Base-by-base conservation (phyloP, 2,113 vertebrate genomes). In the Gobiocypris rarus region DNA sequence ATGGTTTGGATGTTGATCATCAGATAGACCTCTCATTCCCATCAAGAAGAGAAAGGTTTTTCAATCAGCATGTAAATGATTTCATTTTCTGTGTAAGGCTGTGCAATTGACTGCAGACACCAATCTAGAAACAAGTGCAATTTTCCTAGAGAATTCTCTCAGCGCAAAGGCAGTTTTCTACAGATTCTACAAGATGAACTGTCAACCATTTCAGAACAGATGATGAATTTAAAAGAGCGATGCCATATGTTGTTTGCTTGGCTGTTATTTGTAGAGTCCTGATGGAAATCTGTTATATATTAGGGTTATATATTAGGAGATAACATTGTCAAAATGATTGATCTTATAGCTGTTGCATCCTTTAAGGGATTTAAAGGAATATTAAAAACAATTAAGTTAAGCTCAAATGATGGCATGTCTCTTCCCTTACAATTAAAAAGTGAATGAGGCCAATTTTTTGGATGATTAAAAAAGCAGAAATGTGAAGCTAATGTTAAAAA, bases 241-340 rank as follows among this genome's bases (percentile, higher is more conserved):
- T 45, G 41, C 70, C 70, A 73, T 73, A 73, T 73, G 70, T 48
- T 48, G 70, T 48, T 48, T 48, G 11, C 70, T 26, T 24, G 22
- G 1, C 41, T 24, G 41, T 45, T 73, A 45, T 71, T 71, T 45
- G 65, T 41, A 11, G 69, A 71, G 14, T 73, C 70, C 70, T 48
- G 70, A 73, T 73, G n/a, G 41, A 48, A 73, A 73, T 45, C 41
- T 26, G 69, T 7, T 24, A 71, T 8, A 45, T 45, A 45, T 45
- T 45, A 45, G 41, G 69, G 69, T 7, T 24, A 71, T 8, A 45
- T 45, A 45, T 45, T 45, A 45, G 41, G 69, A 71, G 69, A 71
- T 48, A 73, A 73, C 22, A 43, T n/a, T 73, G n/a, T 73, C 70
- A 73, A 26, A 45, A 73, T 73, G 41, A 73, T 73, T 73, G 41